These are phyloP conservation scores for Drosophila bocki DNA, from an alignment of 1,140 invertebrate species.

Conservation along the genomic window DNA sequence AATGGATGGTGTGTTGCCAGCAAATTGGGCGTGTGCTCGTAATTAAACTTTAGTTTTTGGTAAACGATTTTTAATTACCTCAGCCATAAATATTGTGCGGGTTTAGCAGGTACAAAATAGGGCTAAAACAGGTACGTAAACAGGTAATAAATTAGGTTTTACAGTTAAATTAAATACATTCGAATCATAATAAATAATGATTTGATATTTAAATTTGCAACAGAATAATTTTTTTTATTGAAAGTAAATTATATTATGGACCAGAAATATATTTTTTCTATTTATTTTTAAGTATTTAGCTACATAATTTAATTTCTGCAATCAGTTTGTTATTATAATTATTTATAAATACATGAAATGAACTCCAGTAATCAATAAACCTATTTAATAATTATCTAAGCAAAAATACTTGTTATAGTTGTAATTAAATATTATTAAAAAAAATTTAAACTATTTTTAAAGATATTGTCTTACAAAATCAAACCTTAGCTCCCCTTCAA, in stretches of 20 bases:
- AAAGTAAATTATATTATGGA: background rate
- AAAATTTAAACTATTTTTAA: too few relatives aligned
- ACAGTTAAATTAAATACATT: background rate
- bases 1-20: slow-evolving; percentile 18
- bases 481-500: slow-evolving; percentile 6
- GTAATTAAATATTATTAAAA: background rate
- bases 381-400: background rate
- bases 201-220: background rate
- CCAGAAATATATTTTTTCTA: background rate
- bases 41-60: slow-evolving; percentile 61
- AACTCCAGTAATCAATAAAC: background rate
- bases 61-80: slow-evolving; percentile 49
- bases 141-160: background rate
- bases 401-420: too few relatives aligned
- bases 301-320: background rate
- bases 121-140: background rate
- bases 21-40: slow-evolving; percentile 36
- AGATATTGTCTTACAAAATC: background rate
- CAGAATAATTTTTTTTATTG: background rate
- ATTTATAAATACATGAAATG: background rate
- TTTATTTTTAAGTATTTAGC: background rate
- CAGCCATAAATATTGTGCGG: slow-evolving; percentile 19
- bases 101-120: slow-evolving; percentile 12
- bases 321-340: background rate
- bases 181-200: background rate